Evolutionary conservation across 2,888 invertebrate species (phyloP).

Genomic region (Aethes cnicana): DNA sequence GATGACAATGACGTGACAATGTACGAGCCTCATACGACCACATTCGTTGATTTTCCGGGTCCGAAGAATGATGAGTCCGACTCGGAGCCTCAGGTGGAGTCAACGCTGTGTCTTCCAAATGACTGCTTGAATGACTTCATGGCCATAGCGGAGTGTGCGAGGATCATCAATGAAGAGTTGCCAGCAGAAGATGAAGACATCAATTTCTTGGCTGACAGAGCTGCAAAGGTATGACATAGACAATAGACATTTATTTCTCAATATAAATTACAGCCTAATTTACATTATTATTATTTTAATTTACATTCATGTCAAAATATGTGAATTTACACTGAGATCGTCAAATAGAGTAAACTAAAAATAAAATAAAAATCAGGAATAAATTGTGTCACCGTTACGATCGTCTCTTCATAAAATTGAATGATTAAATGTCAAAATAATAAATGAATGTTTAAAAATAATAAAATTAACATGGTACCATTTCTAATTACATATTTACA

Average conservation of each 20-base stretch:
- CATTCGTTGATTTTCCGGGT: constrained; percentile 61
- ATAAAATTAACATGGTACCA: no score
- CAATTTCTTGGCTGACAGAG: constrained; percentile 69
- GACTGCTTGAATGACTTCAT: constrained; percentile 76
- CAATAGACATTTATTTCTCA: background rate
- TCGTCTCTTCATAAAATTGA: no score
- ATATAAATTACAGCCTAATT: no score
- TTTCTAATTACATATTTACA: no score
- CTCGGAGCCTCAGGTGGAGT: constrained; percentile 67
- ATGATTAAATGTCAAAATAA: no score
- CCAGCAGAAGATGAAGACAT: constrained; percentile 67
- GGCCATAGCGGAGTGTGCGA: constrained; percentile 65
- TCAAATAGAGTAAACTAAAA: no score
- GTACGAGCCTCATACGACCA: constrained; percentile 77
- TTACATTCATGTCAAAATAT: no score
- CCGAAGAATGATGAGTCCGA: constrained; percentile 72
- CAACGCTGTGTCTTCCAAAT: constrained; percentile 69
- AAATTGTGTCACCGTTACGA: no score
- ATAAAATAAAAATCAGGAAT: no score
- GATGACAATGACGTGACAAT: constrained; percentile 75
- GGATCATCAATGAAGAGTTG: constrained; percentile 54
- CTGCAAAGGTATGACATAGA: constrained; percentile 48
- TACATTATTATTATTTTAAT: no score
- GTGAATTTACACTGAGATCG: no score
- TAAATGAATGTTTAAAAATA: no score